Evolutionary conservation across 2,113 vertebrate genomes (phyloP).

Genomic region (Ammodytes dubius): DNA sequence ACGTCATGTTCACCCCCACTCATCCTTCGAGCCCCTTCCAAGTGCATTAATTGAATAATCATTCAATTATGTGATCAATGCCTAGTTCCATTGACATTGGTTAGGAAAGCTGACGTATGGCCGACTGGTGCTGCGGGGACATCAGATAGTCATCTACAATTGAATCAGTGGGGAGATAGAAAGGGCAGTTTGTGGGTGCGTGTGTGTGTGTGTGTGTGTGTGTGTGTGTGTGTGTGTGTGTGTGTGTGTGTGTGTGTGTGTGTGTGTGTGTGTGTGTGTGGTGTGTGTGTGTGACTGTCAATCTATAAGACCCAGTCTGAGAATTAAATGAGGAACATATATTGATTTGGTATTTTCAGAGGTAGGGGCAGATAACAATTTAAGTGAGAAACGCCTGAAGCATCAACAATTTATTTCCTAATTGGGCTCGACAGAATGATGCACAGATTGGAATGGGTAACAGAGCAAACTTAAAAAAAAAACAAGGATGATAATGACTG

Average conservation of each 20-base stretch:
- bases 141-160: conserved; percentile 51
- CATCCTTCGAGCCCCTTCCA: conserved; percentile 29
- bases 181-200: conserved; percentile 10
- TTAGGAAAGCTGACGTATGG: conserved; percentile 38
- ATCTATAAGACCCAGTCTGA: conserved; percentile 41
- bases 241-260: conserved; percentile 7
- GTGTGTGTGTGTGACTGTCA: conserved; percentile 5
- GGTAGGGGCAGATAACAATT: conserved; percentile 43
- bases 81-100: conserved; percentile 30
- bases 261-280: background rate
- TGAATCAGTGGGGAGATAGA: conserved; percentile 39
- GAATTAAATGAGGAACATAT: conserved; percentile 60
- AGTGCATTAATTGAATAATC: conserved; percentile 46
- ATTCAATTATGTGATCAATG: conserved; percentile 52
- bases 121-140: conserved; percentile 18
- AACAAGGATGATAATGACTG: conserved; percentile 10
- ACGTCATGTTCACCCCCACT: background rate
- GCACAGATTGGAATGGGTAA: conserved; percentile 10
- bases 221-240: background rate
- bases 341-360: conserved; percentile 71
- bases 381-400: conserved; percentile 50
- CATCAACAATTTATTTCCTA: conserved; percentile 55
- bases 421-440: conserved; percentile 40
- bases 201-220: conserved; percentile 16
- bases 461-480: conserved; percentile 10